Percentiles rank a stretch among this genome's conserved stretches.
These are phyloP conservation scores for Todiramphus saurophagus DNA, from an alignment of 2,113 vertebrate genomes.

Conservation along the genomic window DNA sequence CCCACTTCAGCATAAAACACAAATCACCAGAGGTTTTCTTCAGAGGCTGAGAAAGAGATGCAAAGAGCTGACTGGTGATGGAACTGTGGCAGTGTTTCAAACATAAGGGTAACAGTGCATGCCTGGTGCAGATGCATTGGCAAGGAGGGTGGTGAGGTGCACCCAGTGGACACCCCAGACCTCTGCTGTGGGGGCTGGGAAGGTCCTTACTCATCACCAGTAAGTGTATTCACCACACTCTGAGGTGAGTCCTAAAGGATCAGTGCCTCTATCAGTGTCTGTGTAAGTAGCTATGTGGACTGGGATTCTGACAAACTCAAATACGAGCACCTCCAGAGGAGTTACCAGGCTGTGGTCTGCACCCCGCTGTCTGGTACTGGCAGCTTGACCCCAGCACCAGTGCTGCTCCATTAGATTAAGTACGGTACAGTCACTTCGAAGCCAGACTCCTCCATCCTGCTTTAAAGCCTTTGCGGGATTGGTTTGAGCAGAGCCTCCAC, in stretches of 20 bases:
- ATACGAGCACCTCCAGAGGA: rapidly evolving
- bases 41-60: not conserved
- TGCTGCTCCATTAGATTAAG: not conserved
- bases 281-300: too few relatives aligned
- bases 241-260: not conserved
- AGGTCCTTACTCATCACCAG: not conserved
- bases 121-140: rapidly evolving
- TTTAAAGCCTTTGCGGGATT: too few relatives aligned
- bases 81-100: rapidly evolving
- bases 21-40: not conserved
- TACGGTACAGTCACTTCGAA: not conserved
- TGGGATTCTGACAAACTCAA: not conserved
- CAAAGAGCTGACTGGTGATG: not conserved
- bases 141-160: not conserved
- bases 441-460: not conserved
- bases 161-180: rapidly evolving
- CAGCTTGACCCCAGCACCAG: not conserved
- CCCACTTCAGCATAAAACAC: not conserved
- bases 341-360: not conserved
- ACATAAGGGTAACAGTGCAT: rapidly evolving
- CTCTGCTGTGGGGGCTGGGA: rapidly evolving
- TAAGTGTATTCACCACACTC: too few relatives aligned
- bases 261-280: rapidly evolving
- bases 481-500: not conserved
- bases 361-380: rapidly evolving